Evolutionary conservation across 2,797 vertebrate genomes (phyloP).

Genomic region (Petrocephalus sullivani): DNA sequence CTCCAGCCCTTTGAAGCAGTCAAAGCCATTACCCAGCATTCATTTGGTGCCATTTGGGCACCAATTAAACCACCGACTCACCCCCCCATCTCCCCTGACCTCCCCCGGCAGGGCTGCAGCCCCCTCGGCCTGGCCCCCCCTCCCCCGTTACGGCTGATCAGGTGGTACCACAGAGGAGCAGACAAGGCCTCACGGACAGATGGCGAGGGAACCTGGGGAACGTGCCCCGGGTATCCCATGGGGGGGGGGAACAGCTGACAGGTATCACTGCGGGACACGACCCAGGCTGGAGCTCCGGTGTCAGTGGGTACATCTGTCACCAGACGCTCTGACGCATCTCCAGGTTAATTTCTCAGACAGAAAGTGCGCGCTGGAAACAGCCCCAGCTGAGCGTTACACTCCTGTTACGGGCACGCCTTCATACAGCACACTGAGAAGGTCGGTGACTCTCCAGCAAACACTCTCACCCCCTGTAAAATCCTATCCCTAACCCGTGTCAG

Average conservation of each 20-base stretch:
- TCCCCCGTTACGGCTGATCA: neutral
- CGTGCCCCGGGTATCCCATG: conserved; percentile 75
- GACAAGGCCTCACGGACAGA: neutral
- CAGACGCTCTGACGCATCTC: conserved; percentile 45
- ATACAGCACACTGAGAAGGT: conserved; percentile 69
- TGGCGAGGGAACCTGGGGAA: conserved; percentile 63
- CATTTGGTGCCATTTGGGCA: neutral
- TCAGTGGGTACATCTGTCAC: conserved; percentile 84
- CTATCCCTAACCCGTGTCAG: too few relatives aligned
- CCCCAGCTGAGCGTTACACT: conserved; percentile 56
- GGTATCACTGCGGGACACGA: conserved; percentile 96
- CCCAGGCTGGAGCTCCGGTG: conserved; percentile 85
- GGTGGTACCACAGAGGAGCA: neutral
- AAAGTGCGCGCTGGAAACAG: conserved; percentile 88
- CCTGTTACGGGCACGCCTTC: conserved; percentile 74
- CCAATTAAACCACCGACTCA: neutral
- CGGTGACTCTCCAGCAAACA: neutral
- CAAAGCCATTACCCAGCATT: neutral
- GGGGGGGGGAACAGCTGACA: conserved; percentile 87
- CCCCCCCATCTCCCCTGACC: neutral
- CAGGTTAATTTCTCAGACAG: conserved; percentile 67
- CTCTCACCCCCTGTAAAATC: neutral
- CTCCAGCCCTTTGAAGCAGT: neutral
- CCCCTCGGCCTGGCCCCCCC: neutral
- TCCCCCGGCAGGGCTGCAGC: conserved; percentile 16